Evolutionary conservation across 2,888 invertebrate species (phyloP).

Genomic region (Eristalis pertinax): DNA sequence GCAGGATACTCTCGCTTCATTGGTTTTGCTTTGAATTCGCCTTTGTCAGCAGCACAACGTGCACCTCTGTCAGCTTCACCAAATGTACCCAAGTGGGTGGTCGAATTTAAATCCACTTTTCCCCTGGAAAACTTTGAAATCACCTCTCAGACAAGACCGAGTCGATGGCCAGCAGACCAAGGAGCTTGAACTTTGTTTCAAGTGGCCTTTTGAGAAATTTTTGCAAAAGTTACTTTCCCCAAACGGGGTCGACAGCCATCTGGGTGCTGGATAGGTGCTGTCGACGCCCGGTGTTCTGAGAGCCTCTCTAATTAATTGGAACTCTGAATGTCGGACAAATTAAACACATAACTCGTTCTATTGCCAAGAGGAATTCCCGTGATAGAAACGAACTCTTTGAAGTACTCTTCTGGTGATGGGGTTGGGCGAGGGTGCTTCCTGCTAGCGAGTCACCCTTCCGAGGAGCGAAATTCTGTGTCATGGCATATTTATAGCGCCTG

Average conservation of each 20-base stretch:
- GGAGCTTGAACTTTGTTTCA: neutral
- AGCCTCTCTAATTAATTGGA: constrained; percentile 30
- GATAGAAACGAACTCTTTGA: neutral
- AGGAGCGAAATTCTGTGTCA: neutral
- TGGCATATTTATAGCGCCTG: neutral
- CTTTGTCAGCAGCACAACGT: neutral
- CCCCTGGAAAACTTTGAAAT: neutral
- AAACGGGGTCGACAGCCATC: neutral
- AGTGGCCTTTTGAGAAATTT: neutral
- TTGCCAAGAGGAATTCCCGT: neutral
- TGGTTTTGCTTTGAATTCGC: neutral
- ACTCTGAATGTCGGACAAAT: constrained; percentile 37
- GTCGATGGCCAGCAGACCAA: neutral
- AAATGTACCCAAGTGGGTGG: neutral
- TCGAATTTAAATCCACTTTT: neutral
- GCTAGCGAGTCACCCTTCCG: neutral
- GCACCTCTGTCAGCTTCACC: neutral
- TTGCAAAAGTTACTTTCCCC: neutral
- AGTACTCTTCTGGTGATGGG: neutral
- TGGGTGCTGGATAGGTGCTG: neutral
- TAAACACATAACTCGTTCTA: constrained; percentile 25
- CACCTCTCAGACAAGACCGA: neutral
- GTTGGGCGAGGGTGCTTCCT: neutral
- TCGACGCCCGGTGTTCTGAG: neutral
- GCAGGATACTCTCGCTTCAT: constrained; percentile 5